Evolutionary conservation across 2,888 invertebrate species (phyloP).

Genomic region (Cryptophagus acutangulus): DNA sequence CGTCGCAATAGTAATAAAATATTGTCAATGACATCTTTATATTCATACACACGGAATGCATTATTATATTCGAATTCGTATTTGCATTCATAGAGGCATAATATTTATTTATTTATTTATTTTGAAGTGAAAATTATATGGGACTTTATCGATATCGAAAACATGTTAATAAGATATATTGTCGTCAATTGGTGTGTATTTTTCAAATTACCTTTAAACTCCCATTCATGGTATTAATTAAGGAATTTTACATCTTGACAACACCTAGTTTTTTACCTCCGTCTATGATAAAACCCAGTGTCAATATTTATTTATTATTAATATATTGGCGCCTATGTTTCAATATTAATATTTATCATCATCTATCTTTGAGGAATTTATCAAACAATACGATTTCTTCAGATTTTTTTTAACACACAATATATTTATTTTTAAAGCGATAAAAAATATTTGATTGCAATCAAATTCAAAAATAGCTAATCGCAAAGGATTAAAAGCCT

Average conservation of each 20-base stretch:
- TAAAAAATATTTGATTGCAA: too few species aligned
- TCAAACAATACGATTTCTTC: too few species aligned
- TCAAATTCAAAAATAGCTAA: too few species aligned
- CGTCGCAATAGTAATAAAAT: neutral
- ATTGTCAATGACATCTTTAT: slow-evolving; percentile 1
- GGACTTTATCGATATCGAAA: too few species aligned
- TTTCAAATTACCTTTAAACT: neutral
- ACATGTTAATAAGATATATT: neutral
- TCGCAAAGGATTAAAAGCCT: too few species aligned
- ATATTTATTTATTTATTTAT: too few species aligned
- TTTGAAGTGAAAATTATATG: too few species aligned
- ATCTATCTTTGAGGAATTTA: neutral
- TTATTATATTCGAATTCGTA: neutral
- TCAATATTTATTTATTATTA: slow-evolving; percentile 1
- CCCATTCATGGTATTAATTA: neutral
- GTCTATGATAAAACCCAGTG: too few species aligned
- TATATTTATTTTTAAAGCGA: too few species aligned
- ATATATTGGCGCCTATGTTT: neutral
- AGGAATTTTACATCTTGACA: neutral
- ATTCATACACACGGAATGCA: neutral
- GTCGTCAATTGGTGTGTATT: slow-evolving; percentile 1
- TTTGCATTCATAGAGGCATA: too few species aligned
- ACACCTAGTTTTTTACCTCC: too few species aligned
- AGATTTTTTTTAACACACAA: too few species aligned
- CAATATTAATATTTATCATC: slow-evolving; percentile 1